A percentile compares a stretch with the other conserved stretches of the same genome.
These are phyloP conservation scores for Andrena marginata DNA, from an alignment of 2,888 invertebrate species.

Conservation along the genomic window DNA sequence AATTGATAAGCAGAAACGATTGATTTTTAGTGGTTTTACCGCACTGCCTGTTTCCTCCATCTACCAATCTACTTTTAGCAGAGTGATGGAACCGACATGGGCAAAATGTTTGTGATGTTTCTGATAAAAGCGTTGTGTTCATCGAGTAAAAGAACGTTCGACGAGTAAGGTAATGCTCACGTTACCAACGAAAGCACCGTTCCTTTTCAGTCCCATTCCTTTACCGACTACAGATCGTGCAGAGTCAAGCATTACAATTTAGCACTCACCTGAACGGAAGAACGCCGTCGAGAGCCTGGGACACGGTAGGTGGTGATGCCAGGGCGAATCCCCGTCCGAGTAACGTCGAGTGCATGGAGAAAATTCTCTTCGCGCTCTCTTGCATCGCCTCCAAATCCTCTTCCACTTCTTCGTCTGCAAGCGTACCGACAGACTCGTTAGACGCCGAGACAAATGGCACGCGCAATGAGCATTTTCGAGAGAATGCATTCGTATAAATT, in stretches of 20 bases:
- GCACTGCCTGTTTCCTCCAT: background rate
- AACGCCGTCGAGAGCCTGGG: constrained; percentile 95
- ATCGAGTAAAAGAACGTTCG: background rate
- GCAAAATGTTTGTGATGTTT: background rate
- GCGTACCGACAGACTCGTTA: background rate
- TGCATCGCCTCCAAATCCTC: constrained; percentile 91
- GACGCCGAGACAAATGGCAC: background rate
- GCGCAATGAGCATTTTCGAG: background rate
- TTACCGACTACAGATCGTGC: background rate
- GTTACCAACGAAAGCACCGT: background rate
- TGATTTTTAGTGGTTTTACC: background rate
- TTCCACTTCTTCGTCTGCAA: constrained; percentile 88
- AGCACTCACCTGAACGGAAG: constrained; percentile 91
- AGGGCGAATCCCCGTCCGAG: constrained; percentile 96
- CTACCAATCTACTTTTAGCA: background rate
- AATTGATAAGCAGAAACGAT: too few relatives aligned
- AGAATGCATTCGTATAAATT: too few relatives aligned
- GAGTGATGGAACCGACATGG: background rate
- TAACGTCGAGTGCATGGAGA: constrained; percentile 89
- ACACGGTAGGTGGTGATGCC: constrained; percentile 93
- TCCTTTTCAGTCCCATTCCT: constrained; percentile 24
- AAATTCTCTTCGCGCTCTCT: constrained; percentile 85
- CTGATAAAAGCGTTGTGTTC: background rate
- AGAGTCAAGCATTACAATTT: constrained; percentile 12
- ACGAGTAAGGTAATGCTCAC: background rate